Base-by-base conservation (phyloP, 2,113 vertebrate genomes). In the Camelus bactrianus region DNA sequence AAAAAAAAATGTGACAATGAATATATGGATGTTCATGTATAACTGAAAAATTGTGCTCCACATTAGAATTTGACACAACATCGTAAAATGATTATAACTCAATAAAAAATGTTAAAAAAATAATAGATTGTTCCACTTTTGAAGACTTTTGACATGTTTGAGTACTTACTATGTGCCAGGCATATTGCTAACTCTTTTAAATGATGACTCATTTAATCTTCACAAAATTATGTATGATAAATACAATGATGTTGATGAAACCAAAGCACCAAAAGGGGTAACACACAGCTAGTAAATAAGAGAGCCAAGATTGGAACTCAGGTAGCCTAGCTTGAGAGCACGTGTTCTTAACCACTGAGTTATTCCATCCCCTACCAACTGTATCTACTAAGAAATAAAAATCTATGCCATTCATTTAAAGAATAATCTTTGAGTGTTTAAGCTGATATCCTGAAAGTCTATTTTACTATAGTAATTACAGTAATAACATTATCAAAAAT, bases 401-500 rank as follows among this genome's bases (percentile, higher is more conserved):
- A 93, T 76, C 2, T 75, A 92, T 54, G 22, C 92, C 58, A 85
- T 94, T 32, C 91, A 94, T 96, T 98, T 97, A 97, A 97, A 97
- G 94, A 97, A n/a, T 32, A 80, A 56, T 0, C 15, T 95, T 90
- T 98, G 46, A 93, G 92, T 94, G 58, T 97, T 98, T 98, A 93
- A 95, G 75, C 56, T 76, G 50, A 92, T 46, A 91, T 97, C 81
- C 96, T 97, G 92, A 87, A 64, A 38, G 38, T 0, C 42, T 82
- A 91, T 91, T 30, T 96, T 83, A 95, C 95, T 65, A 42, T n/a
- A 60, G 16, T 95, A 75, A 76, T 20, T 58, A 94, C 92, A 64
- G 42, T 28, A 83, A n/a, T 89, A 75, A 83, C 42, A 26, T 6
- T 58, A 38, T 82, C 6, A 93, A 93, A 91, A 89, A n/a, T 42